Base-by-base conservation (phyloP, 2,113 vertebrate genomes). In the Corythaixoides concolor region DNA sequence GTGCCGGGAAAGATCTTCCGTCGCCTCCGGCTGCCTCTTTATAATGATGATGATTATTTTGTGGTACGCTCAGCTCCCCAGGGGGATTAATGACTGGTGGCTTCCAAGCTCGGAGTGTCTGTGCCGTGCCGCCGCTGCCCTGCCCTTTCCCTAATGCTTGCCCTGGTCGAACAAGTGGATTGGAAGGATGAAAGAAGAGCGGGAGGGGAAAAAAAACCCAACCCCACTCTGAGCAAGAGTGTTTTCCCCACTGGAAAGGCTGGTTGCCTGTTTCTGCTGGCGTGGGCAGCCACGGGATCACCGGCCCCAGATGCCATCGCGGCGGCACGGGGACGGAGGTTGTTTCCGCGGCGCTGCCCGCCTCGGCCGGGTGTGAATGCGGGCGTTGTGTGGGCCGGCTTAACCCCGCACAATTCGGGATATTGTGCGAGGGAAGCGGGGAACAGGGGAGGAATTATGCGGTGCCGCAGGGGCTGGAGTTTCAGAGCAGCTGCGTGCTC, bases 401-500 rank as follows among this genome's bases (percentile, higher is more conserved):
- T 82, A 91, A 97, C 62, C 92, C 96, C 80, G 28, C 95, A 96
- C 98, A 98, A 96, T 97, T 95, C 59, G 68, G 89, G 91, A 87
- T 84, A 73, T 97, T 97, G 96, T 97, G 87, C 26, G 76, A 68
- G 87, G 93, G 95, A 73, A 95, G 88, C 59, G 32, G 85, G 96
- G 97, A 97, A 97, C 97, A 97, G 97, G 95, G 96, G 83, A 95
- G 96, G 96, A 92, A 98, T 98, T 98, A 95, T 97, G 45, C 35
- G 23, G 90, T 28, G 91, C 92, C 8, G 45, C 81, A 33, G 91
- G 76, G 96, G 83, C 83, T 5, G 96, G 95, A 77, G 96, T 91
- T 95, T 75, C 80, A 59, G 93, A 96, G 96, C 97, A 98, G 98
- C 97, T 97, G 95, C 43, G 95, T 17, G 84, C 95, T 91, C 85